Conservation (phyloP, 2,113 vertebrate species). For the Lepus americanus region DNA sequence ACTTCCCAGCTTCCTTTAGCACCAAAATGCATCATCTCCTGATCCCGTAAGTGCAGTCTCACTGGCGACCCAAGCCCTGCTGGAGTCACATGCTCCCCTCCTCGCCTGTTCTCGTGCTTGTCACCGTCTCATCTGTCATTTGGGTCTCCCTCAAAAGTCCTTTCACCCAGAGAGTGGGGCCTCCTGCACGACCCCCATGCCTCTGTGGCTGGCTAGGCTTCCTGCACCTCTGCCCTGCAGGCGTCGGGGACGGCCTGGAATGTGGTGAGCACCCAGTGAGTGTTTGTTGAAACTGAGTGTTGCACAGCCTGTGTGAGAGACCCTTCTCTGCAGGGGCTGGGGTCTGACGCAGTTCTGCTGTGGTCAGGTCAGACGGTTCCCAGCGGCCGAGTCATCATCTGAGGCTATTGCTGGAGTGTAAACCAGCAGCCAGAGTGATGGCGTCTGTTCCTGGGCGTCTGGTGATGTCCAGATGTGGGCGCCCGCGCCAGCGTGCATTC, state of each 20-base stretch:
- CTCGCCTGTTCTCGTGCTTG: background rate
- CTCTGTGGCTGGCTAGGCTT: background rate
- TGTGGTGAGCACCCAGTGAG: background rate
- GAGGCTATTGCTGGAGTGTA: background rate
- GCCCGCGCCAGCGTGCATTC: background rate
- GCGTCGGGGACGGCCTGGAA: background rate
- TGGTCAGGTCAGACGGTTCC: background rate
- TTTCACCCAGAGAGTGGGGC: rapidly evolving
- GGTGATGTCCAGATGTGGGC: slow-evolving; percentile 69
- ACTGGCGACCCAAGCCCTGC: rapidly evolving
- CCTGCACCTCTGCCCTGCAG: background rate
- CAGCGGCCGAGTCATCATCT: background rate
- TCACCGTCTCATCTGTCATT: background rate
- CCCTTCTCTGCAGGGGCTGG: background rate
- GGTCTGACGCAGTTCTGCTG: background rate
- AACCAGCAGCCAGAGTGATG: background rate
- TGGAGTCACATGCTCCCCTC: background rate
- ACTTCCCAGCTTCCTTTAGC: background rate
- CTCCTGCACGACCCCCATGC: background rate
- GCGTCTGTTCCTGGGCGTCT: background rate
- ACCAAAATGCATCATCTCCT: background rate
- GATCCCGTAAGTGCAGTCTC: background rate
- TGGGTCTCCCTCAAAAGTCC: background rate
- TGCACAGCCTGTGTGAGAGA: background rate
- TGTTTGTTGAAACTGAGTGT: background rate